Evolutionary conservation across 1,140 invertebrate species (phyloP).

Genomic region (Lethrus apterus): DNA sequence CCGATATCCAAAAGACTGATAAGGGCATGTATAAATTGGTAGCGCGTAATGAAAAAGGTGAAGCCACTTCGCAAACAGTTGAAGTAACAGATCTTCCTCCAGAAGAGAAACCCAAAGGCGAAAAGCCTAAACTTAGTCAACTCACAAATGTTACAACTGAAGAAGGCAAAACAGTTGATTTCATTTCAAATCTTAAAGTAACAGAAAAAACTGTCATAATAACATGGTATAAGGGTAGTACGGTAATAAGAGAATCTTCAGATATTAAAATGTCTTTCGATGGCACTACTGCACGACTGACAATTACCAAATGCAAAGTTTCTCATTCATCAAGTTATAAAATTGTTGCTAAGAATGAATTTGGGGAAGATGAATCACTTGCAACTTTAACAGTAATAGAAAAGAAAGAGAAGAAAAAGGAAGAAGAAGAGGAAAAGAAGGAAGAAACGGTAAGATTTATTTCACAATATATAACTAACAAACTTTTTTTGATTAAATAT

Average conservation of each 20-base stretch:
- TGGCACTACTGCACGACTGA: slow-evolving; percentile 68
- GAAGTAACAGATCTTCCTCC: slow-evolving; percentile 75
- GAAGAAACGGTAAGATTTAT: slow-evolving; percentile 11
- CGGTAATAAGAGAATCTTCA: slow-evolving; percentile 60
- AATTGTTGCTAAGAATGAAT: slow-evolving; percentile 73
- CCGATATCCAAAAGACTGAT: slow-evolving; percentile 66
- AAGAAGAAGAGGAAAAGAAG: slow-evolving; percentile 25
- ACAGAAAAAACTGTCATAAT: slow-evolving; percentile 70
- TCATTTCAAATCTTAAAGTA: slow-evolving; percentile 62
- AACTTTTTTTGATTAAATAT: not conserved
- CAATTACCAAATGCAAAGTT: slow-evolving; percentile 59
- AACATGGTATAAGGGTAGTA: slow-evolving; percentile 80
- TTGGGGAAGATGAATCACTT: slow-evolving; percentile 72
- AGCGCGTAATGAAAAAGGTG: slow-evolving; percentile 89
- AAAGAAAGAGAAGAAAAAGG: slow-evolving; percentile 36
- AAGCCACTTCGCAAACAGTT: slow-evolving; percentile 82
- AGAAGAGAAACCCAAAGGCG: slow-evolving; percentile 57
- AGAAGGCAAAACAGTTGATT: slow-evolving; percentile 72
- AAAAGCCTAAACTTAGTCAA: slow-evolving; percentile 64
- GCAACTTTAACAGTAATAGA: slow-evolving; percentile 66
- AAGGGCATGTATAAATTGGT: slow-evolving; percentile 86
- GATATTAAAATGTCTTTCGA: slow-evolving; percentile 69
- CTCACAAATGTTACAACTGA: slow-evolving; percentile 62
- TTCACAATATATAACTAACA: not conserved
- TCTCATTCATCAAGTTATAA: slow-evolving; percentile 70